These are phyloP conservation scores for Liodrosophila aerea DNA, from an alignment of 2,888 invertebrate genomes.

Conservation along the genomic window DNA sequence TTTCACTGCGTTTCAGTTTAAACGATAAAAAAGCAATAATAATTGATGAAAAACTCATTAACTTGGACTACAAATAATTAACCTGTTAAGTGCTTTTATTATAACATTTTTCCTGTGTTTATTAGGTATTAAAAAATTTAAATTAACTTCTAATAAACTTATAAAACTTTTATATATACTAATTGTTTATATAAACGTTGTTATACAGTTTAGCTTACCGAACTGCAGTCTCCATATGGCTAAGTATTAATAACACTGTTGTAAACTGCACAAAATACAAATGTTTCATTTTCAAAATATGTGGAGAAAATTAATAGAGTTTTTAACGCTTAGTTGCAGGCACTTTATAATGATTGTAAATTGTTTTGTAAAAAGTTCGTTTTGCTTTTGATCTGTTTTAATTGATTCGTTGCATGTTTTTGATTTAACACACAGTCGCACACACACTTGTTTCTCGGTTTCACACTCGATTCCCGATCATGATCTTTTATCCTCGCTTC, in stretches of 20 bases:
- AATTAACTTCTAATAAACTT: too few species aligned
- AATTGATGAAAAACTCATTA: too few species aligned
- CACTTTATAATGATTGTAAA: background rate
- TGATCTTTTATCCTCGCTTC: constrained; percentile 57
- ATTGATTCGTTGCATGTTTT: constrained; percentile 36
- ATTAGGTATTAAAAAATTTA: too few species aligned
- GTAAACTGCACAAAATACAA: constrained; percentile 47
- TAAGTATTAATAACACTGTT: constrained; percentile 63
- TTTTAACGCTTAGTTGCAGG: background rate
- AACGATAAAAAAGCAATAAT: too few species aligned
- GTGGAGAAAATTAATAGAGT: too few species aligned
- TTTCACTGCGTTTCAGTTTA: too few species aligned
- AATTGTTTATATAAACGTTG: too few species aligned
- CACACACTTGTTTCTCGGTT: constrained; percentile 26
- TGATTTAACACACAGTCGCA: constrained; percentile 28
- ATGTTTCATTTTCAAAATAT: constrained; percentile 50
- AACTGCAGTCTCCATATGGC: constrained; percentile 46
- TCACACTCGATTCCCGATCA: constrained; percentile 10
- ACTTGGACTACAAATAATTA: too few species aligned
- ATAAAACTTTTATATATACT: too few species aligned
- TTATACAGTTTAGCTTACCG: constrained; percentile 67
- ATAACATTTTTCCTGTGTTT: too few species aligned
- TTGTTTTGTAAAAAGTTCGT: background rate
- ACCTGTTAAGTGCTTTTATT: too few species aligned
- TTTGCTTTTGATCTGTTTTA: background rate